Evolutionary conservation across 1,140 invertebrate genomes (phyloP), one percentile per base, ranked within the genome.

Genomic region (Drosophila melanica): DNA sequence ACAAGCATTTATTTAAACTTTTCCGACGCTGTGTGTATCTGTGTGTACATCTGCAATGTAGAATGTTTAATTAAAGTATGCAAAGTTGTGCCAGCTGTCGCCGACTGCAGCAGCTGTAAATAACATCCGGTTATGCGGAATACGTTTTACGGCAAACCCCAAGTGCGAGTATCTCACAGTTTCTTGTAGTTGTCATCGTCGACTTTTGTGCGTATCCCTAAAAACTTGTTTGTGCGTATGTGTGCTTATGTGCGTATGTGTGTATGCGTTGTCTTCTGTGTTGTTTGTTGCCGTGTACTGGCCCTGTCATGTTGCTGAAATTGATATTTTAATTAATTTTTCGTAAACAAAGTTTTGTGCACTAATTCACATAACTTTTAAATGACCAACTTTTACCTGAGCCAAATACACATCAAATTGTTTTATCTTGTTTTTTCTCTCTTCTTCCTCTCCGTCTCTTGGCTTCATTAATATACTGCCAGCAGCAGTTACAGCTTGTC

Each of bases 301-400:
- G 47, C 18, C 23, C 37, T 79, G 80, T 76, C 76, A 67, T 75
- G 81, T 59, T 65, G 65, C 63, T 72, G 76, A 79, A 84, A 84
- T 71, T 84, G 80, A 84, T 81, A 81, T 84, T 84, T 84, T 84
- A 84, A 84, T 84, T 84, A 84, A 79, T 84, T 85, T 79, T 77
- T 44, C 76, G 72, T 69, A 73, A 63, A 79, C 62, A 76, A 84
- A 79, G 54, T 84, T 84, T 71, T 59, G 51, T 53, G 45, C 62
- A 33, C 64, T 55, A 63, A 69, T 63, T 50, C 66, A 47, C 44
- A 75, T 72, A 82, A 84, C 71, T 84, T 77, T 48, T 58, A 66
- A 82, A 75, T 82, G 80, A 79, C 66, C 80, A 82, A 82, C 71
- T 82, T 81, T 84, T 72, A 72, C 76, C 72, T 65, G 75, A 53